Evolutionary conservation across 2,888 invertebrate genomes (phyloP).

Genomic region (Acleris cristana): DNA sequence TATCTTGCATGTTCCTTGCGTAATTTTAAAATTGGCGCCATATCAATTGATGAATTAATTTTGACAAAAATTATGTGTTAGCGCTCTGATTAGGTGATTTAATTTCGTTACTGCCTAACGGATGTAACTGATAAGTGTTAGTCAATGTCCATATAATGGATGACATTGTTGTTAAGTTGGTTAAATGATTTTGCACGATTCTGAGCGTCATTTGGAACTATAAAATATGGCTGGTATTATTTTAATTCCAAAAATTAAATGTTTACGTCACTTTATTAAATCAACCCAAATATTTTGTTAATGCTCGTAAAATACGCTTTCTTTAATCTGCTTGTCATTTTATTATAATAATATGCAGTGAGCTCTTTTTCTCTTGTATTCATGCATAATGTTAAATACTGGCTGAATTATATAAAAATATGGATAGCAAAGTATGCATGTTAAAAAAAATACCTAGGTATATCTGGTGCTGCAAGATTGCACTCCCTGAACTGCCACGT

Average conservation of each 20-base stretch:
- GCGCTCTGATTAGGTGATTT: conserved; percentile 50
- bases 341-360: background rate
- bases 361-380: no score
- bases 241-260: conserved; percentile 11
- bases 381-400: no score
- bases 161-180: conserved; percentile 58
- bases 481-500: no score
- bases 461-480: no score
- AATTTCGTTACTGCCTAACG: conserved; percentile 53
- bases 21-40: conserved; percentile 47
- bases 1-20: conserved; percentile 35
- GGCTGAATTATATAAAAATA: no score
- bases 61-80: conserved; percentile 44
- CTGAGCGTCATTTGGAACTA: background rate
- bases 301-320: background rate
- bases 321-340: background rate
- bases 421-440: no score
- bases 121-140: conserved; percentile 55
- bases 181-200: conserved; percentile 50
- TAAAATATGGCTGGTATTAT: conserved; percentile 7
- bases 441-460: no score
- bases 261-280: conserved; percentile 14
- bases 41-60: conserved; percentile 50
- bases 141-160: conserved; percentile 71
- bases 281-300: conserved; percentile 1